phyloP scores from a whole-genome alignment of 2,888 invertebrate species.

The Patella pellucida region DNA sequence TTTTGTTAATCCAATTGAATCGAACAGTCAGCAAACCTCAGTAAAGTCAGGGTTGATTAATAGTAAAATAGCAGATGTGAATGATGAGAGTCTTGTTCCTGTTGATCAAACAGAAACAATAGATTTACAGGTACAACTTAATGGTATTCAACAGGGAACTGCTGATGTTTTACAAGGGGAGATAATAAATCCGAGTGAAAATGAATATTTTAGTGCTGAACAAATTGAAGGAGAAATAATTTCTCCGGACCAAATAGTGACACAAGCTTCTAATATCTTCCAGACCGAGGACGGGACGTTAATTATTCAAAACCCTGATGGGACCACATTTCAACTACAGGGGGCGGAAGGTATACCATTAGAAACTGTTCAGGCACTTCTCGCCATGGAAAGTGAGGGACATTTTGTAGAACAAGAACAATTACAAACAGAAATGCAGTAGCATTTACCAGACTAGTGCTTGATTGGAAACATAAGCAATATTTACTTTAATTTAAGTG shows the following conservation, averaged over 20 bases:
- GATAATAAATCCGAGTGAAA: not conserved
- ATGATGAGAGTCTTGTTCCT: constrained; percentile 22
- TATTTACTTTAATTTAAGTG: not conserved
- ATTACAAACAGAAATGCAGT: constrained; percentile 32
- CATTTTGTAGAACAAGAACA: constrained; percentile 41
- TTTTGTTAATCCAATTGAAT: not conserved
- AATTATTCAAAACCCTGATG: constrained; percentile 66
- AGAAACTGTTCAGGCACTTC: constrained; percentile 69
- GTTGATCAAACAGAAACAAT: constrained; percentile 12
- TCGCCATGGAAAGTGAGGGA: constrained; percentile 58
- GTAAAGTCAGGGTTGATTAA: not conserved
- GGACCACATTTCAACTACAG: constrained; percentile 65
- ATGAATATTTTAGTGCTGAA: constrained; percentile 17
- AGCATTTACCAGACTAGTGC: constrained; percentile 10
- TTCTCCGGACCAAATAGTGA: constrained; percentile 31
- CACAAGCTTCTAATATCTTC: constrained; percentile 48
- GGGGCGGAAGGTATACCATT: constrained; percentile 63
- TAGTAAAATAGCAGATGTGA: constrained; percentile 15
- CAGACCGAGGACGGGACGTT: constrained; percentile 65
- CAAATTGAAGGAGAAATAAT: constrained; percentile 32
- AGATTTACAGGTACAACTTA: constrained; percentile 1
- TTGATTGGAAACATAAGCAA: not conserved
- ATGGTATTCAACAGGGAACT: too few species aligned
- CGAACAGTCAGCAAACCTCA: not conserved
- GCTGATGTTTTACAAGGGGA: not conserved